Evolutionary conservation across 1,140 invertebrate genomes (phyloP), one percentile per base, ranked within the genome.

Genomic region (Antheraea mylitta): DNA sequence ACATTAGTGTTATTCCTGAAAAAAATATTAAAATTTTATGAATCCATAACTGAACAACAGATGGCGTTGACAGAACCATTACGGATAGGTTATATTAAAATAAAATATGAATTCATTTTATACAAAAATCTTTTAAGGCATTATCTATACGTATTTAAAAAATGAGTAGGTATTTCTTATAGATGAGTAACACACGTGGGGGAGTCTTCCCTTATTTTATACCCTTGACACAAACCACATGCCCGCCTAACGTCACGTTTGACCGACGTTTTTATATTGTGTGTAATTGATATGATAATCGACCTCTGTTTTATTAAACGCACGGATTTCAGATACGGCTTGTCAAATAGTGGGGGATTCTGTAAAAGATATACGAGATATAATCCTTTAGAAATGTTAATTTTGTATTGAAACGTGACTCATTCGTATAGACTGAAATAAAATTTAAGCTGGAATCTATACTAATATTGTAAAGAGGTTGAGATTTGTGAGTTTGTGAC

Each of bases 201-300:
- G 45, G 13, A 53, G 53, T 22, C 62, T 58, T 59, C 64, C 66
- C 68, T 30, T 30, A 62, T 53, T 61, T 63, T 53, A 61, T 59
- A 59, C 30, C 63, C 66, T 58, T 73, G 76, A 80, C 71, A 76
- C 58, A 69, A 80, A 73, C 78, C 78, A 80, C 72, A 74, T 74
- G 73, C 22, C 66, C 58, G 22, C 18, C 9, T 66, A 18, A 42
- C 53, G 70, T 70, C 69, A 69, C 18, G 66, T 69, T 68, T 63
- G 73, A 70, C 73, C 69, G 72, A 66, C 72, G 58, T 68, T 61
- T 66, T 67, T 64, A 70, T 68, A 67, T 61, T 68, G 65, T 73
- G 58, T 73, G 80, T 79, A 84, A 82, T 75, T 69, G 82, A 84
- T 81, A 82, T 76, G 48, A 77, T 79, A 84, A 84, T 81, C 80